Percentiles rank a stretch among this genome's conserved stretches.
Evolutionary conservation across 1,140 invertebrate species (phyloP).

Genomic region (Drosophila sucinea): DNA sequence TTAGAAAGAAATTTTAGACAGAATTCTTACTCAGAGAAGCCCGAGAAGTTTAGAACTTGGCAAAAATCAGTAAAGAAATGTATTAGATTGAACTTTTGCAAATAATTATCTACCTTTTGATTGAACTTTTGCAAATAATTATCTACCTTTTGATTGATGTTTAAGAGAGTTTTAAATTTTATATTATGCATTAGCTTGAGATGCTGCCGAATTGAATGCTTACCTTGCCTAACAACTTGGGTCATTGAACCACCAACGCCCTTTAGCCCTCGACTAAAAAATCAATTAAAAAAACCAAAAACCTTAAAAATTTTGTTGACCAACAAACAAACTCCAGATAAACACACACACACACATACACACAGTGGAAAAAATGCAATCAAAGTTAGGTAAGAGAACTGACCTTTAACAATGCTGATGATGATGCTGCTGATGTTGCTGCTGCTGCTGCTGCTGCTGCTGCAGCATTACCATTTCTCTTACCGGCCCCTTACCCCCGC

Average conservation of each 20-base stretch:
- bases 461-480: constrained; percentile 20
- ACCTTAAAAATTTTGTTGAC: constrained; percentile 30
- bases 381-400: constrained; percentile 79
- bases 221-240: constrained; percentile 27
- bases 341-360: constrained; percentile 31
- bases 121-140: too few species aligned
- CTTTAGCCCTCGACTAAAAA: constrained; percentile 23
- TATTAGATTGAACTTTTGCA: too few species aligned
- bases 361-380: constrained; percentile 61
- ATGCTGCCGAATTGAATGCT: not conserved
- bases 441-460: constrained; percentile 33
- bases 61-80: too few species aligned
- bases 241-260: constrained; percentile 23
- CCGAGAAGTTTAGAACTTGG: too few species aligned
- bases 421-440: constrained; percentile 28
- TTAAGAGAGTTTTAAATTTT: too few species aligned
- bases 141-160: too few species aligned
- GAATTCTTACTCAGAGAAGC: too few species aligned
- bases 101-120: too few species aligned
- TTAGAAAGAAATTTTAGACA: too few species aligned
- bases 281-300: constrained; percentile 17
- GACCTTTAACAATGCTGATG: constrained; percentile 77
- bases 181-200: too few species aligned
- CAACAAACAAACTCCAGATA: constrained; percentile 29
- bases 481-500: not conserved